Evolutionary conservation across 37 sponge, comb jelly and placozoan genomes (phyloP).

Genomic region (Lycopodina hypogea): DNA sequence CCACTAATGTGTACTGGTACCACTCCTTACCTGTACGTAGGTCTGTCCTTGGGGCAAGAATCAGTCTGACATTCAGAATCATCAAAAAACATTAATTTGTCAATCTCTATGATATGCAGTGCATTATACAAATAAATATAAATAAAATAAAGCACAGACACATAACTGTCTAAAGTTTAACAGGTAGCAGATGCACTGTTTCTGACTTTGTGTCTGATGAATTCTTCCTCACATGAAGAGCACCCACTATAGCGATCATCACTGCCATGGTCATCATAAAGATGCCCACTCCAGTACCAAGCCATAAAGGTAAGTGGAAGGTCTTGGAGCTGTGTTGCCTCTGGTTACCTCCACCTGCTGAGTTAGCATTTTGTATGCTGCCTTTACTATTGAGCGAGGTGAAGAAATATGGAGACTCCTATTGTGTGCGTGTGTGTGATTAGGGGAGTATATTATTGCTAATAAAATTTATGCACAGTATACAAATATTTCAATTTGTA

Average conservation of each 20-base stretch:
- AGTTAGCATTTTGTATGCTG: neutral
- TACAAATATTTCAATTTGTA: too few relatives aligned
- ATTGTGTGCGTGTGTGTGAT: too few relatives aligned
- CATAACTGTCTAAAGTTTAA: neutral
- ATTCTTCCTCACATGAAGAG: neutral
- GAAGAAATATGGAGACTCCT: constrained; percentile 42
- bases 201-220: neutral
- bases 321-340: neutral
- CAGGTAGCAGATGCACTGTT: neutral
- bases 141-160: too few relatives aligned
- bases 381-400: constrained; percentile 39
- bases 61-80: constrained; percentile 70
- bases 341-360: neutral
- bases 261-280: too few relatives aligned
- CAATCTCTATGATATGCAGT: neutral
- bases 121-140: too few relatives aligned
- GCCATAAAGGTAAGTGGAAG: too few relatives aligned
- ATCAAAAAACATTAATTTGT: constrained; percentile 23
- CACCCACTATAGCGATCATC: too few relatives aligned
- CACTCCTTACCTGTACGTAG: constrained; percentile 67
- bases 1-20: constrained; percentile 73
- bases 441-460: neutral
- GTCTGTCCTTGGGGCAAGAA: constrained; percentile 33
- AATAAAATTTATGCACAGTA: neutral
- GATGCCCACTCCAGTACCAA: too few relatives aligned